Conservation (phyloP, 2,797 vertebrate species). For the Paramormyrops hopkinsi region DNA sequence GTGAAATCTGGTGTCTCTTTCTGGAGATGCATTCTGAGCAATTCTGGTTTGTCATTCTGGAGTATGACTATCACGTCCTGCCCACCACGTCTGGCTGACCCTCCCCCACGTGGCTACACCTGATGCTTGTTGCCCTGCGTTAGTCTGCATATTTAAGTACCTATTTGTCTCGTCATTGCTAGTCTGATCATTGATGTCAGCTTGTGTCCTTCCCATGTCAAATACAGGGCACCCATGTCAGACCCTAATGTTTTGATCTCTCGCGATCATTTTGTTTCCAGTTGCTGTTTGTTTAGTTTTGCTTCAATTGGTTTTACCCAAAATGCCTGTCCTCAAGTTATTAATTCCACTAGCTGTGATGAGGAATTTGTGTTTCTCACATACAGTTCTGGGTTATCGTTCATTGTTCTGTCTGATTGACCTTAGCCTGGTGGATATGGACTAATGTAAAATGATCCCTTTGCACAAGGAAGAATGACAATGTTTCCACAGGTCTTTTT, state of each 20-base stretch:
- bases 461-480: not conserved
- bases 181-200: no score
- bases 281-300: not conserved
- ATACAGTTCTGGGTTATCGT: no score
- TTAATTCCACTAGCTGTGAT: not conserved
- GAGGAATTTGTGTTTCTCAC: not conserved
- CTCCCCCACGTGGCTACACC: not conserved
- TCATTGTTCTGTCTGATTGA: no score
- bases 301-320: not conserved
- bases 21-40: not conserved
- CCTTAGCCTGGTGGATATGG: not conserved
- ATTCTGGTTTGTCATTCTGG: not conserved
- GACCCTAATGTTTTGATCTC: no score
- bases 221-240: no score
- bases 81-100: not conserved
- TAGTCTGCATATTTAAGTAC: not conserved
- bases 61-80: not conserved
- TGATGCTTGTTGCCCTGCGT: not conserved
- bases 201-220: no score
- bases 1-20: not conserved
- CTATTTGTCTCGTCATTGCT: not conserved
- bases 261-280: not conserved
- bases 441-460: not conserved
- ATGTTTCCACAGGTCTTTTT: not conserved
- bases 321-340: not conserved